phyloP scores from a whole-genome alignment of 2,113 vertebrate genomes.

The Dasyurus viverrinus region DNA sequence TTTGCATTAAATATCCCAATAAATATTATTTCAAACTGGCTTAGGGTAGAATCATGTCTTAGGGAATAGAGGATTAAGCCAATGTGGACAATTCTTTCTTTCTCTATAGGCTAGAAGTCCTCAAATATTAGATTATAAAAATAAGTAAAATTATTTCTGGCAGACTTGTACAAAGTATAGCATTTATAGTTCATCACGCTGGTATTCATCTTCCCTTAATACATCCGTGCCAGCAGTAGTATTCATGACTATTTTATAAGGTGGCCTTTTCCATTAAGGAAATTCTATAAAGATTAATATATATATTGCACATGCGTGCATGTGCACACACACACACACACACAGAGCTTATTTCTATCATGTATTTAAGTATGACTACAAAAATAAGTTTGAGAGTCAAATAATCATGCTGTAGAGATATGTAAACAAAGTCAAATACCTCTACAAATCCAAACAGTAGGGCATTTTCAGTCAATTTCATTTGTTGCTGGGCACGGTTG shows the following conservation, averaged over 20 bases:
- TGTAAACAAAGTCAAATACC: constrained; percentile 83
- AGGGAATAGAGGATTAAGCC: background rate
- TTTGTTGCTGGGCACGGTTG: constrained; percentile 95
- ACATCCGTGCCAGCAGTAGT: background rate
- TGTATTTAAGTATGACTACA: background rate
- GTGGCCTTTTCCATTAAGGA: background rate
- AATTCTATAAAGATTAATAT: background rate
- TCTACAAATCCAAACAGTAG: constrained; percentile 97
- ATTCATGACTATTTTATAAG: background rate
- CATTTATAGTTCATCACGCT: background rate
- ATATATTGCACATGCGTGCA: background rate
- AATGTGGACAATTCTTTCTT: background rate
- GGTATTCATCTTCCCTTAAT: background rate
- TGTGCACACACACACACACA: too few relatives aligned
- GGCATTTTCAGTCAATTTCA: constrained; percentile 93
- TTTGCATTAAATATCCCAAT: background rate
- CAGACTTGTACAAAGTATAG: background rate
- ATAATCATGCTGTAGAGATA: background rate
- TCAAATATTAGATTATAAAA: background rate
- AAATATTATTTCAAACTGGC: background rate
- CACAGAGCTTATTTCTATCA: background rate
- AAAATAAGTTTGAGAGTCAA: background rate
- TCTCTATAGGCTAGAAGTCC: background rate
- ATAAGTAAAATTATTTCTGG: background rate
- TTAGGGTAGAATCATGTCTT: background rate